These are phyloP conservation scores for Centropus unirufus DNA, from an alignment of 2,113 vertebrate species.

Conservation along the genomic window DNA sequence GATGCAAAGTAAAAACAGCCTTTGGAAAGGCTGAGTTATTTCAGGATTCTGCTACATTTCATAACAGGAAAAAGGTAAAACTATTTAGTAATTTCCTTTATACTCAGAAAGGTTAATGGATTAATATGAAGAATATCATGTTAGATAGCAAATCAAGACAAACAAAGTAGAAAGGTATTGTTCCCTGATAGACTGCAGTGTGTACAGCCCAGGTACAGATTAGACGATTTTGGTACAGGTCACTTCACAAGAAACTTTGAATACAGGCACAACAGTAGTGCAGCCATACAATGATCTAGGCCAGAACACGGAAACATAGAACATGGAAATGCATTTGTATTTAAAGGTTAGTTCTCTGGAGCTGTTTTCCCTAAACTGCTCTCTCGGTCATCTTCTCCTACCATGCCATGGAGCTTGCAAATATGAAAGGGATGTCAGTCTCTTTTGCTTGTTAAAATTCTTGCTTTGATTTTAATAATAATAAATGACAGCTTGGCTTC, in stretches of 20 bases:
- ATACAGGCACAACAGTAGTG: neutral
- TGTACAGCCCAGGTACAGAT: neutral
- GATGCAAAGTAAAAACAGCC: neutral
- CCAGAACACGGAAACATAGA: accelerated
- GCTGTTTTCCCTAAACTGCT: neutral
- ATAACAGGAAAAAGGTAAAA: neutral
- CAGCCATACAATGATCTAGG: neutral
- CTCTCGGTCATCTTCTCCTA: neutral
- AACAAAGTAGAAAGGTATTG: neutral
- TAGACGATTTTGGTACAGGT: neutral
- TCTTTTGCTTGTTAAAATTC: neutral
- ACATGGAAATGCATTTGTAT: accelerated
- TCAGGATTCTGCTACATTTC: neutral
- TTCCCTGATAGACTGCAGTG: neutral
- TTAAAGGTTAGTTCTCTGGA: neutral
- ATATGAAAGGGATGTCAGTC: neutral
- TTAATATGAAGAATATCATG: neutral
- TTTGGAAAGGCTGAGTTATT: neutral
- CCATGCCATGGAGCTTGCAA: neutral
- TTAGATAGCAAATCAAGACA: neutral
- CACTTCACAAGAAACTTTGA: neutral
- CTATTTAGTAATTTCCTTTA: neutral
- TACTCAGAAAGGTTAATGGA: neutral
- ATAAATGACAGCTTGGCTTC: slow-evolving; percentile 14
- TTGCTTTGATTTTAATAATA: slow-evolving; percentile 5